Evolutionary conservation across 2,888 invertebrate species (phyloP).

Genomic region (Holacanthella duospinosa): DNA sequence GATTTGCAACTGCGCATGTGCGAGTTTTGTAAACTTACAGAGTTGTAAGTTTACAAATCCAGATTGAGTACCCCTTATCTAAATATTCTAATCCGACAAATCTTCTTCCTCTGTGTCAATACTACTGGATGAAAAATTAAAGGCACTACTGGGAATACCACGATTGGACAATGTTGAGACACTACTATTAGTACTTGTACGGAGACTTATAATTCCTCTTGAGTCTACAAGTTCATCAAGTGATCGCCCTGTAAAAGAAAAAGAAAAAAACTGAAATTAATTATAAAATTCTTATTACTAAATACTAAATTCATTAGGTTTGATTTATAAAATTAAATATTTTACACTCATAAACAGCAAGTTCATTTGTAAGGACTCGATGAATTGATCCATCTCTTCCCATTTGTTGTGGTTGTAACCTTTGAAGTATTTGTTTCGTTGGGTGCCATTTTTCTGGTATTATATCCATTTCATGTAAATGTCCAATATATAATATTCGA

Average conservation of each 20-base stretch:
- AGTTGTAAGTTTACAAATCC: no score
- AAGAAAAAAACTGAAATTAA: no score
- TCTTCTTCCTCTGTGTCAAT: constrained; percentile 14
- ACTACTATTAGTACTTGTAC: constrained; percentile 14
- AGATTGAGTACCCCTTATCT: no score
- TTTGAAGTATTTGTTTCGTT: constrained; percentile 23
- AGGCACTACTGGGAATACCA: background rate
- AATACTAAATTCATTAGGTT: no score
- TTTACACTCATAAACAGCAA: constrained; percentile 34
- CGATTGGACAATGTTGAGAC: no score
- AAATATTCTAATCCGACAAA: background rate
- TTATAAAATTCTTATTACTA: background rate
- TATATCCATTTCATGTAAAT: constrained; percentile 8
- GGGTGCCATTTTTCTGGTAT: constrained; percentile 31
- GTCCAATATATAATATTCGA: constrained; percentile 28
- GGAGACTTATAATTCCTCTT: constrained; percentile 23
- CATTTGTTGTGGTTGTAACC: constrained; percentile 13
- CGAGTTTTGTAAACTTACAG: no score
- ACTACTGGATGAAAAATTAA: background rate
- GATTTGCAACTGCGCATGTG: no score
- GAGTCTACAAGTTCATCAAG: constrained; percentile 27
- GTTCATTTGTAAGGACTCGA: constrained; percentile 22
- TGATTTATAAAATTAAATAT: background rate
- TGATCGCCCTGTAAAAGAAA: constrained; percentile 24
- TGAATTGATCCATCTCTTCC: constrained; percentile 1